Conservation (phyloP, 2,888 invertebrate species). For the Drosophila testacea region DNA sequence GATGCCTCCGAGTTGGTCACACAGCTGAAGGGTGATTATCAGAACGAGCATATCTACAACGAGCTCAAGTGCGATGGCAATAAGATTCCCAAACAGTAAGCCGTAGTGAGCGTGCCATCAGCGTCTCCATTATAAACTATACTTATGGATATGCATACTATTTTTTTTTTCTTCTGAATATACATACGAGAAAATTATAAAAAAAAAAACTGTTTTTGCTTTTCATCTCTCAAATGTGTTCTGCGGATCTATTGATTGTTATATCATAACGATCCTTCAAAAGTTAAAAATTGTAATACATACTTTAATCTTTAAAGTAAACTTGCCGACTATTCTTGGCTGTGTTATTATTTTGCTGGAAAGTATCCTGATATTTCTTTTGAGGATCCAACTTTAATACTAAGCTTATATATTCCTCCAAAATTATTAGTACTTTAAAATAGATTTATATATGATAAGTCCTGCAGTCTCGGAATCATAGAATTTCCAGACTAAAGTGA, state of each 20-base stretch:
- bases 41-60: constrained; percentile 77
- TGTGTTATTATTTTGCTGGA: too few relatives aligned
- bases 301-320: too few relatives aligned
- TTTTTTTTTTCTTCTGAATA: constrained; percentile 17
- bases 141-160: constrained; percentile 38
- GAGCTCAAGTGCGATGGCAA: constrained; percentile 79
- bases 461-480: too few relatives aligned
- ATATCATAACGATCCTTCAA: background rate
- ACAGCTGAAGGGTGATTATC: constrained; percentile 74
- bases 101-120: background rate
- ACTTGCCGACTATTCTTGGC: too few relatives aligned
- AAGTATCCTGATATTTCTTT: too few relatives aligned
- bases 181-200: constrained; percentile 10
- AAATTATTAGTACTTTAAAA: too few relatives aligned
- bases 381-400: too few relatives aligned
- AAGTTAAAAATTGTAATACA: too few relatives aligned
- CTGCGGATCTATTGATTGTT: background rate
- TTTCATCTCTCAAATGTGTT: background rate
- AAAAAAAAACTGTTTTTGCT: background rate
- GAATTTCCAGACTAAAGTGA: too few relatives aligned
- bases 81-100: constrained; percentile 66
- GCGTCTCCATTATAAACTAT: constrained; percentile 3
- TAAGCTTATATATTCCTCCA: too few relatives aligned
- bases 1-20: constrained; percentile 77
- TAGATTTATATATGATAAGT: too few relatives aligned